Base-by-base conservation (phyloP, 2,888 invertebrate genomes). In the Leistus spinibarbis region DNA sequence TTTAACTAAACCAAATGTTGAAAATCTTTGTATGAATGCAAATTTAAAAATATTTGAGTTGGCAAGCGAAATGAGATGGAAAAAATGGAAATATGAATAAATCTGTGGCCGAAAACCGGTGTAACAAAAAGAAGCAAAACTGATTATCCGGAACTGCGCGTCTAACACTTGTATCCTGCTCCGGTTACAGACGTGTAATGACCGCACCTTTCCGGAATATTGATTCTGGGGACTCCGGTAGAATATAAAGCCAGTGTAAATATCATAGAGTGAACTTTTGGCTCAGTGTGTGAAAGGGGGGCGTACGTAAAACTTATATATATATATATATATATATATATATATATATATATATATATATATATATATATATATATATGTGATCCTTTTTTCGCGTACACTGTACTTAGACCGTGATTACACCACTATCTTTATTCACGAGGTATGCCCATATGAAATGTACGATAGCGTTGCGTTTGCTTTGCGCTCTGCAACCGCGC, bases 201-300 rank as follows among this genome's bases (percentile, higher is more conserved):
- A 79, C 79, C 79, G 77, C 78, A 79, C 78, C 79, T 78, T 78
- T 74, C 77, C 76, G 72, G 73, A 78, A 78, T 79, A 79, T 78
- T 70, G 77, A 79, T 79, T 78, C 76, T 73, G 73, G 71, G n/a
- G 62, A 70, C 70, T 70, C 66, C 74, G 63, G 76, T 65, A 65
- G 56, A 76, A 74, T 69, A 68, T 74, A 72, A 71, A 76, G 64
- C 69, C 64, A 65, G 72, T 74, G 75, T 71, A 76, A 76, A 77
- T 76, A 76, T 57, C 65, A 75, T 73, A 69, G 64, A 65, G 65
- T 69, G 68, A 72, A 72, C 72, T 72, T 72, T 40, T 64, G 66
- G 27, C 54, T 40, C 69, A 10, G 40, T 40, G n/a, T n/a, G n/a
- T n/a, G n/a, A n/a, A n/a, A n/a, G 40, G 40, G 40, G 40, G 40